A percentile compares a stretch with the other conserved stretches of the same genome.
These are phyloP conservation scores for Gulo gulo DNA, from an alignment of 2,113 vertebrate species.

Conservation along the genomic window DNA sequence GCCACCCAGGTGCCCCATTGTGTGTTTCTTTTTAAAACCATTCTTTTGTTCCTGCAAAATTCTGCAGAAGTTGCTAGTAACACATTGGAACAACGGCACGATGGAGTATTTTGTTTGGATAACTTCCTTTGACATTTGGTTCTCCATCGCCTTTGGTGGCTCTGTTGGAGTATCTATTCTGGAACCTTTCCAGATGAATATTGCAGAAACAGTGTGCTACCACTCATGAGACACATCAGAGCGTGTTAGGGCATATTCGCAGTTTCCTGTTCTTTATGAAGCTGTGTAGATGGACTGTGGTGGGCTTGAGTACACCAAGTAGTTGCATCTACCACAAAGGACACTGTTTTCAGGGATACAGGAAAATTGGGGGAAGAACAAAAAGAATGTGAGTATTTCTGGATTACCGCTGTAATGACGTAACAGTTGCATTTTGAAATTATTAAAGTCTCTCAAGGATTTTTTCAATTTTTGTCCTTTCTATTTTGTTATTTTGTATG, in stretches of 20 bases:
- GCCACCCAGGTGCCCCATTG: background rate
- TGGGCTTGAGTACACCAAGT: background rate
- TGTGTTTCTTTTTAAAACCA: background rate
- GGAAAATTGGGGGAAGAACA: background rate
- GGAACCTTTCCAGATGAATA: background rate
- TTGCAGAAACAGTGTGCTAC: background rate
- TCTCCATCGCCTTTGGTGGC: background rate
- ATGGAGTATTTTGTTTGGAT: background rate
- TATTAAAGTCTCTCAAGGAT: conserved; percentile 10
- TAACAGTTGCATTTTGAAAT: background rate
- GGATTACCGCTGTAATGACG: background rate
- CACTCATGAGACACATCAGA: background rate
- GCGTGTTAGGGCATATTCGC: background rate
- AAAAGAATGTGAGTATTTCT: background rate
- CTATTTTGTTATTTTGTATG: background rate
- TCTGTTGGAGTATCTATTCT: background rate
- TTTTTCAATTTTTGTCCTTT: background rate
- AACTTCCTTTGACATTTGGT: background rate
- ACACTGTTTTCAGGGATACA: background rate
- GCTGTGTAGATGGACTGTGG: too few species aligned
- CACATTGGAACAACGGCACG: background rate
- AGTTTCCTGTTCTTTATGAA: background rate
- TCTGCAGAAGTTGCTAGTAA: background rate
- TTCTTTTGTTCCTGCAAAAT: background rate
- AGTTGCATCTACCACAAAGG: background rate